Evolutionary conservation across 2,888 invertebrate genomes (phyloP), one percentile per base, ranked within the genome.

Genomic region (Drosophila recens): DNA sequence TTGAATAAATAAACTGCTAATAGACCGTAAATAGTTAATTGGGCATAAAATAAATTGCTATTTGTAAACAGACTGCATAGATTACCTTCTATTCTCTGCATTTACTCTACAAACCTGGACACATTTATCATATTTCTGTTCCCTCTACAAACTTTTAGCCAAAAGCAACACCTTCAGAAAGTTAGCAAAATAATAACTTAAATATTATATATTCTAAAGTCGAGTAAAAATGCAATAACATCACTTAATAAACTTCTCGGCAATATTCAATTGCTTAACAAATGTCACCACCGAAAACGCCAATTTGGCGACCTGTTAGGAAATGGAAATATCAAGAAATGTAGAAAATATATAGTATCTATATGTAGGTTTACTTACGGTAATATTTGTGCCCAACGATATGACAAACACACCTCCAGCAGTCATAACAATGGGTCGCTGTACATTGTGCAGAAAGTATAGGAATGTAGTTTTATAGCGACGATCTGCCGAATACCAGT

Each of bases 331-430:
- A 11, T 38, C 5, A 34, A 20, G 11, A 3, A 1, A 10, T 11
- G 0, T 4, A 4, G n/a, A 13, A 3, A n/a, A n/a, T n/a, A n/a
- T 2, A 5, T n/a, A 4, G 5, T 27, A 5, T 5, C 27, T 27
- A 17, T 0, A 17, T 1, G 0, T 11, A 8, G 38, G 0, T 4
- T 8, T 33, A 73, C 84, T 64, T 54, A 85, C 87, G 4, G 73
- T 63, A 8, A 89, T 67, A 38, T 89, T 87, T 0, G 87, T 72
- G 34, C 56, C 48, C 62, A 81, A 30, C 11, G 67, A 72, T n/a
- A 89, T 89, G 0, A 69, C 33, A 9, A 85, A 85, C 0, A 85
- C 10, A 2, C 87, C 86, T 4, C 88, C 82, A 0, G 89, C 85
- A 0, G 52, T 72, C 0, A 89, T 38, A 0, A 46, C 34, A 9